These are phyloP conservation scores for Phaenicophaeus curvirostris DNA, from an alignment of 2,797 vertebrate species.

Conservation along the genomic window DNA sequence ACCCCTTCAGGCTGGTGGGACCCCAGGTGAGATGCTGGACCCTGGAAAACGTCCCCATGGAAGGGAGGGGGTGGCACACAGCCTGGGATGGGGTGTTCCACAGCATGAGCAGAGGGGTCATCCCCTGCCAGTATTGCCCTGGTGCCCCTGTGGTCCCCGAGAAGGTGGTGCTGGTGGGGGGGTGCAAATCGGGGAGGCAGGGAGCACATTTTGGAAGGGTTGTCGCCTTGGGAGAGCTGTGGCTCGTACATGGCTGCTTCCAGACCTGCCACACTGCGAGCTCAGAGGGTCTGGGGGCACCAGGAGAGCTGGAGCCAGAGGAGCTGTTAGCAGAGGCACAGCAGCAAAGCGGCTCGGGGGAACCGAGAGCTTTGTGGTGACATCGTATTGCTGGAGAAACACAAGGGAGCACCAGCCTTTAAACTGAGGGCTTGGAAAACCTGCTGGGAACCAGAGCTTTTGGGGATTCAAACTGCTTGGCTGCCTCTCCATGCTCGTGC, in stretches of 20 bases:
- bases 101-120: too few relatives aligned
- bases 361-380: fast-evolving
- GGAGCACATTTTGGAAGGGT: neutral
- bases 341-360: neutral
- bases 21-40: fast-evolving
- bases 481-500: fast-evolving
- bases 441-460: fast-evolving
- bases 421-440: neutral
- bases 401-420: neutral
- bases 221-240: neutral
- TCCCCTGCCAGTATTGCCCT: too few relatives aligned
- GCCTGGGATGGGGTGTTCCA: neutral
- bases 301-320: fast-evolving
- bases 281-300: neutral
- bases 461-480: neutral
- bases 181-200: neutral
- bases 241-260: neutral
- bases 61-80: neutral
- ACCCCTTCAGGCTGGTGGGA: fast-evolving
- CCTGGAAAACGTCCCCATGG: neutral
- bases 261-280: fast-evolving
- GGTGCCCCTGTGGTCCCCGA: too few relatives aligned
- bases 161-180: too few relatives aligned
- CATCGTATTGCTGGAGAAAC: fast-evolving
- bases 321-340: neutral